Conservation (phyloP, 2,797 vertebrate species). For the Oophaga sylvatica region DNA sequence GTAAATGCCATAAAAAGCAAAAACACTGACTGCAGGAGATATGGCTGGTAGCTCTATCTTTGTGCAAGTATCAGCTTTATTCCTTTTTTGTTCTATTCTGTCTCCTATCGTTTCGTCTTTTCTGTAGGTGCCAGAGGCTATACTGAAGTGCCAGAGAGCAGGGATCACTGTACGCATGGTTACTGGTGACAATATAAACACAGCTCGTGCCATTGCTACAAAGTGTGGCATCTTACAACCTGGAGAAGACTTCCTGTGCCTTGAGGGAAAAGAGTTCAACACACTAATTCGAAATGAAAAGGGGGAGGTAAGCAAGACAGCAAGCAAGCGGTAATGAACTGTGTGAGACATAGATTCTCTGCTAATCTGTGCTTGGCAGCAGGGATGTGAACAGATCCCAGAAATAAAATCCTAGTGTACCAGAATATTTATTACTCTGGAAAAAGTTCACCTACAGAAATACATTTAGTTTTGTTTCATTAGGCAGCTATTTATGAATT, state of each 20-base stretch:
- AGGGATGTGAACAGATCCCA: neutral
- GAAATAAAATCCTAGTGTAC: neutral
- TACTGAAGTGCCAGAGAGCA: slow-evolving; percentile 88
- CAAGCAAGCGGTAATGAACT: neutral
- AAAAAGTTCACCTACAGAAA: neutral
- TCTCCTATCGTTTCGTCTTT: neutral
- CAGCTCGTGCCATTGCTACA: slow-evolving; percentile 92
- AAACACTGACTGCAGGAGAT: too few species aligned
- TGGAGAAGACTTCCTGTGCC: slow-evolving; percentile 89
- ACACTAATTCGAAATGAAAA: slow-evolving; percentile 92
- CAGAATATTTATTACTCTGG: neutral
- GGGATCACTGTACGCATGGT: slow-evolving; percentile 98
- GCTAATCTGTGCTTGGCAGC: neutral
- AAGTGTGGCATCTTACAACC: slow-evolving; percentile 94
- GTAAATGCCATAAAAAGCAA: too few species aligned
- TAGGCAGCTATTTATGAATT: neutral
- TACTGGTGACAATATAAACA: slow-evolving; percentile 98
- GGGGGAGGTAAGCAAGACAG: slow-evolving; percentile 83
- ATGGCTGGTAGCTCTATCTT: neutral
- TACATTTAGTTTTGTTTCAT: neutral
- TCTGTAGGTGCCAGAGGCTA: slow-evolving; percentile 88
- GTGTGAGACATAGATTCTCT: neutral
- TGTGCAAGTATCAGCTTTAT: neutral
- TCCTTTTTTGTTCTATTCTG: neutral
- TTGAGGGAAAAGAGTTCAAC: slow-evolving; percentile 98